Percentiles rank a stretch among this genome's conserved stretches.
Evolutionary conservation across 2,113 vertebrate genomes (phyloP).

Genomic region (Rhegmatorhina hoffmannsi): DNA sequence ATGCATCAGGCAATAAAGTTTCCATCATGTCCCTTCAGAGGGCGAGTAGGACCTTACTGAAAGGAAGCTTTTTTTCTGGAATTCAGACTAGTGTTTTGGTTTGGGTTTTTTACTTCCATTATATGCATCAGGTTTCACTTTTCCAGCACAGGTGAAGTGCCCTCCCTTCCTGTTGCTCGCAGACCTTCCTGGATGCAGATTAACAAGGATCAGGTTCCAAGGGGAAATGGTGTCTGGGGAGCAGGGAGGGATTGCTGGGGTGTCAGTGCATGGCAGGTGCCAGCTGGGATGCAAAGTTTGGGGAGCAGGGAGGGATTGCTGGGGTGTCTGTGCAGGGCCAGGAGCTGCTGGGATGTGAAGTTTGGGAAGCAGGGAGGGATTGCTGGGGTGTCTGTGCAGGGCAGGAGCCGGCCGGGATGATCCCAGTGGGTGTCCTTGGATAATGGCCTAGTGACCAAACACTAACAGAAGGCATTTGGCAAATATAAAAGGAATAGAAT

Average conservation of each 20-base stretch:
- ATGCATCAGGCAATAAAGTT: neutral
- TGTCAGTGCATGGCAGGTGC: neutral
- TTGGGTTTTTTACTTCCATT: neutral
- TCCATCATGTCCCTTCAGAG: neutral
- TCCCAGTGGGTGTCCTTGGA: neutral
- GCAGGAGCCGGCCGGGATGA: neutral
- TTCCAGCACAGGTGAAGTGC: neutral
- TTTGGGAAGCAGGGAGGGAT: neutral
- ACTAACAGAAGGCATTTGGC: neutral
- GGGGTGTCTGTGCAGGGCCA: neutral
- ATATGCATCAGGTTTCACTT: neutral
- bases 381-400: neutral
- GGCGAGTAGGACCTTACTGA: neutral
- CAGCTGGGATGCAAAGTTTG: neutral
- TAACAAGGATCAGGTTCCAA: neutral
- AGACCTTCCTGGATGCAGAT: neutral
- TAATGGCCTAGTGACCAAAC: neutral
- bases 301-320: neutral
- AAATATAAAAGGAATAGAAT: neutral
- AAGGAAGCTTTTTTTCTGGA: neutral
- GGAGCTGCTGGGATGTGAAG: too few species aligned
- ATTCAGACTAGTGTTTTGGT: neutral
- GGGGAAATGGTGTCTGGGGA: neutral
- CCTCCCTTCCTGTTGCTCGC: too few species aligned
- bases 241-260: neutral